Evolutionary conservation across 2,113 vertebrate species (phyloP), one percentile per base, ranked within the genome.

Genomic region (Heptranchias perlo): DNA sequence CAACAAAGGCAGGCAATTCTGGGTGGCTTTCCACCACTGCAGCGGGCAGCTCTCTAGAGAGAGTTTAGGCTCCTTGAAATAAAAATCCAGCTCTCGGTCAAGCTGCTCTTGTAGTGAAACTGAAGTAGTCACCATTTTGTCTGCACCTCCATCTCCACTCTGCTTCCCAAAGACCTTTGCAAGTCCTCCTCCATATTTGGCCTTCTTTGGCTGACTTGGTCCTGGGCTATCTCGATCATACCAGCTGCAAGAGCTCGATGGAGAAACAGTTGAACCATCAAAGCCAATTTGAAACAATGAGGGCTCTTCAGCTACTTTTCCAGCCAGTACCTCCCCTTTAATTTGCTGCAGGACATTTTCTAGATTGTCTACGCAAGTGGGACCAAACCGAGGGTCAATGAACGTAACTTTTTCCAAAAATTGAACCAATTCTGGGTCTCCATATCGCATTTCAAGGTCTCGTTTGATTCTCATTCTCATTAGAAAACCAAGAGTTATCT

Each of bases 61-160:
- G 25, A 95, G 94, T 69, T 95, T 95, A 52, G 94, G 94, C 21
- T 95, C 94, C 94, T 95, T 95, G 65, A 95, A 95, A 69, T 95
- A 95, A 69, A 95, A 95, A 35, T 95, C 94, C 44, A 95, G 65
- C 47, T 95, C 94, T 69, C 94, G 64, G 25, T 95, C 94, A 49
- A 95, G 94, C 94, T 95, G 94, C 31, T 95, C 94, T 39, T 95
- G 94, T 8, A 95, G 65, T 18, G 94, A 95, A 14, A 95, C 94
- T 16, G 64, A 95, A 69, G 94, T 69, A 4, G 94, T 95, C 1
- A 52, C 65, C 64, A 69, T 49, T 69, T 52, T 95, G 65, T 95
- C 94, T n/a, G 62, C 47, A 47, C 10, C 94, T 49, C 64, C 64
- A 69, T 95, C 94, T 69, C 94, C 94, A 69, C 94, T 95, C 94